These are phyloP conservation scores for Galerucella nymphaeae DNA, from an alignment of 2,888 invertebrate genomes.

Conservation along the genomic window DNA sequence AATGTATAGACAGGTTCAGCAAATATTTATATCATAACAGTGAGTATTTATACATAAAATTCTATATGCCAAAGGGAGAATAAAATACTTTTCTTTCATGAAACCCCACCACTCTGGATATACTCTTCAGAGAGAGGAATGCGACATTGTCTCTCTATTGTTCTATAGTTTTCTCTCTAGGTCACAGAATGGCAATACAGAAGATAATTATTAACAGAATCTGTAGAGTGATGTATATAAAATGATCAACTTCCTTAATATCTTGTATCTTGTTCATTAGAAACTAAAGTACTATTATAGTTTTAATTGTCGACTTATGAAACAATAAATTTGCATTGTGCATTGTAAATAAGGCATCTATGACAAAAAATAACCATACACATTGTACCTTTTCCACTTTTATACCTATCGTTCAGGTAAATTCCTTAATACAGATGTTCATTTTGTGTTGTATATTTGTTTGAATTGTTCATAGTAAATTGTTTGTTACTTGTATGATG, in stretches of 20 bases:
- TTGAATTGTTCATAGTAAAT: conserved; percentile 20
- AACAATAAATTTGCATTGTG: not conserved
- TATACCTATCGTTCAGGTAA: conserved; percentile 18
- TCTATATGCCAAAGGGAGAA: too few species aligned
- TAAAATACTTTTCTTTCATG: too few species aligned
- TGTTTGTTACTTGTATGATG: not conserved
- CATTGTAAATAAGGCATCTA: not conserved
- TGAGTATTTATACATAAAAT: too few species aligned
- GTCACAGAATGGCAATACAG: too few species aligned
- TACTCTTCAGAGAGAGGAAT: too few species aligned
- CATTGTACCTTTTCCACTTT: conserved; percentile 25
- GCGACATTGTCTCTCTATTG: too few species aligned
- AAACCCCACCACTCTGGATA: too few species aligned
- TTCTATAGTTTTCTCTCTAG: too few species aligned
- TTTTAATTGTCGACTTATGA: not conserved
- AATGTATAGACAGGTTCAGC: not conserved
- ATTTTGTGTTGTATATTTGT: conserved; percentile 17
- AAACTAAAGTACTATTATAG: not conserved
- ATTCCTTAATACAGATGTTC: conserved; percentile 1
- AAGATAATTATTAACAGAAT: too few species aligned
- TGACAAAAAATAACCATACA: conserved; percentile 4
- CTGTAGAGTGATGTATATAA: not conserved
- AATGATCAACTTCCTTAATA: not conserved
- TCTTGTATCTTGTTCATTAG: not conserved
- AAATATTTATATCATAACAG: too few species aligned